Base-by-base conservation (phyloP, 2,888 invertebrate species). In the Microdon myrmicae region DNA sequence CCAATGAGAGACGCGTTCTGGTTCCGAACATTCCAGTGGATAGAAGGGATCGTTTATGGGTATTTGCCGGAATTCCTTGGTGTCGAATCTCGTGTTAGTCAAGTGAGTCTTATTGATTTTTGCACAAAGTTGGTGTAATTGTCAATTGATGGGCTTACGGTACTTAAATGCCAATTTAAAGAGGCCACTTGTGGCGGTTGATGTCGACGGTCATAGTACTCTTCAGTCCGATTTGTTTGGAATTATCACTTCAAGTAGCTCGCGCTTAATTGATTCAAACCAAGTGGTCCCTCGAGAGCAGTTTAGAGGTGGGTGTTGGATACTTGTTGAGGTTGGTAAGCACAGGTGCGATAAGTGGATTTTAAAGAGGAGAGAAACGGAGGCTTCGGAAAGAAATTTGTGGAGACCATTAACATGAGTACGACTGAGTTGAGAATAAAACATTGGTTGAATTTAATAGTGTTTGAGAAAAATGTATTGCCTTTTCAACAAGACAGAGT, bases 241-340 rank as follows among this genome's bases (percentile, higher is more conserved):
- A 54, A 69, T 69, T 69, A 69, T 69, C 69, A 68, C 68, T 67
- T 68, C 64, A 64, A 64, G 64, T 58, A 64, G 64, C 58, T 37
- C 32, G 43, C 37, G 9, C 10, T 51, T 56, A 64, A 53, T 51
- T 47, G 58, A 64, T 26, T 51, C 32, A 45, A 53, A 47, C 58
- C 45, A 64, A 64, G 64, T 64, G 64, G 41, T 47, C n/a, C n/a
- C 39, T 45, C 35, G 56, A 45, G 64, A 37, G 45, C 25, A 37
- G 19, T 25, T 39, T 31, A 39, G 64, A 64, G 47, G 31, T 56
- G 56, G 55, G 48, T 19, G 35, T 10, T 31, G 10, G 7, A 19
- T 34, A 39, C 39, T 26, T 2, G 51, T 49, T 26, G 12, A 35
- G 22, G 22, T 10, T 20, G 2, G 6, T 10, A 16, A 17, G 14